phyloP scores from a whole-genome alignment of 2,797 vertebrate species.

The Hippoglossus hippoglossus region DNA sequence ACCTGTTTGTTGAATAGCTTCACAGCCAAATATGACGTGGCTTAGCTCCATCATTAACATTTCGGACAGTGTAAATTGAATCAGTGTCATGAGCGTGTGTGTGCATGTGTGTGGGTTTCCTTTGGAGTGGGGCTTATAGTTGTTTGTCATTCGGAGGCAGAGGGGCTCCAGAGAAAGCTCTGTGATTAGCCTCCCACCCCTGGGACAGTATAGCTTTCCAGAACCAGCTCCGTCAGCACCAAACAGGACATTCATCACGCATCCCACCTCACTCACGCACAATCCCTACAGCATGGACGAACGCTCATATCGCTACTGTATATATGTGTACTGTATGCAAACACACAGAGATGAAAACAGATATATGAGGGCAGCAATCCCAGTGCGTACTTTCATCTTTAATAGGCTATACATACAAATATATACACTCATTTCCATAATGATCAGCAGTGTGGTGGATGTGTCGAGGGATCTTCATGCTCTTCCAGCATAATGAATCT shows the following conservation, averaged over 20 bases:
- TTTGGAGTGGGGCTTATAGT: slow-evolving; percentile 42
- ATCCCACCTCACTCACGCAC: slow-evolving; percentile 45
- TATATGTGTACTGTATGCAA: slow-evolving; percentile 16
- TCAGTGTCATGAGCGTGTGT: slow-evolving; percentile 7
- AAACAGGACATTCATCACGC: slow-evolving; percentile 78
- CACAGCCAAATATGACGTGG: slow-evolving; percentile 21
- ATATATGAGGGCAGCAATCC: background rate
- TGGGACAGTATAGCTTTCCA: slow-evolving; percentile 63
- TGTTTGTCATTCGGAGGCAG: slow-evolving; percentile 65
- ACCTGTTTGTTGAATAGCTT: slow-evolving; percentile 36
- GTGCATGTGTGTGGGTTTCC: slow-evolving; percentile 23
- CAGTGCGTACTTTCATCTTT: background rate
- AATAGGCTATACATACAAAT: background rate
- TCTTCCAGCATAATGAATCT: background rate
- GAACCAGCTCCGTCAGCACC: slow-evolving; percentile 75
- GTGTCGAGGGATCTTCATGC: background rate
- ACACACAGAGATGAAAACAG: slow-evolving; percentile 50
- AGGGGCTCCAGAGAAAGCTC: slow-evolving; percentile 54
- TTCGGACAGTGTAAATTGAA: slow-evolving; percentile 37
- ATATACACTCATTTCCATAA: slow-evolving; percentile 16
- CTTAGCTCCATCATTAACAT: slow-evolving; percentile 35
- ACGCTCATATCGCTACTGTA: slow-evolving; percentile 33
- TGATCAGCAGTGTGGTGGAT: slow-evolving; percentile 6
- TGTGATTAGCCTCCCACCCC: slow-evolving; percentile 65
- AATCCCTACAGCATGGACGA: slow-evolving; percentile 37